Evolutionary conservation across 2,888 invertebrate genomes (phyloP), one percentile per base, ranked within the genome.

Genomic region (Hirtodrosophila trivittata): DNA sequence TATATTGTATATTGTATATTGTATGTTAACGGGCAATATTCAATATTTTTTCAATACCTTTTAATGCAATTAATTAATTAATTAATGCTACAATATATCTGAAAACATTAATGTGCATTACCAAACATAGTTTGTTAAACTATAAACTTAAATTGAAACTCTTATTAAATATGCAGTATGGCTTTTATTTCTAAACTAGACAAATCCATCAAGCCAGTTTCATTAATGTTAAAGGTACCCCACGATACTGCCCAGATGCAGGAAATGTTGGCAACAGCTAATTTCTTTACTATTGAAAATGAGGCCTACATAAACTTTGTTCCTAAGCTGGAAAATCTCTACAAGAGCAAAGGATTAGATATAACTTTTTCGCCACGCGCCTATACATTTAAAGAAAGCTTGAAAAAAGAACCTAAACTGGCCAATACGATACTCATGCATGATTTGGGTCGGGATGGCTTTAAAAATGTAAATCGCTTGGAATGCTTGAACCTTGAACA

Each of bases 401-500:
- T 43, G 1, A 46, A 58, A 4, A 38, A 51, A 0, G 85, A 88
- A 26, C 67, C 71, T 0, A 74, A 66, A 6, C 56, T 65, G 6
- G 50, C 39, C 1, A 62, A 73, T 10, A 75, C 82, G 1, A 72
- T 90, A 12, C 47, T 90, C 0, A 63, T 90, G 77, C 76, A 88
- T 12, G 89, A 90, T 65, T 54, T 90, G 28, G 71, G 83, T 9
- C 69, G 62, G 6, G 55, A 73, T 39, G 87, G 87, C 1, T 90
- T 75, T 35, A 83, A 74, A 18, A 90, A 88, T 54, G 60, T 70
- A 0, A 87, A 89, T 75, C 87, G 90, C 0, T 57, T 81, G 7
- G 78, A 80, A 0, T 82, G 91, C 13, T 65, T 90, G 0, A 75
- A 89, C 35, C 32, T 88, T 46, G 76, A 82, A 5, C 89, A 89